Conservation (phyloP, 1,140 invertebrate species). For the Marisa cornuarietis region DNA sequence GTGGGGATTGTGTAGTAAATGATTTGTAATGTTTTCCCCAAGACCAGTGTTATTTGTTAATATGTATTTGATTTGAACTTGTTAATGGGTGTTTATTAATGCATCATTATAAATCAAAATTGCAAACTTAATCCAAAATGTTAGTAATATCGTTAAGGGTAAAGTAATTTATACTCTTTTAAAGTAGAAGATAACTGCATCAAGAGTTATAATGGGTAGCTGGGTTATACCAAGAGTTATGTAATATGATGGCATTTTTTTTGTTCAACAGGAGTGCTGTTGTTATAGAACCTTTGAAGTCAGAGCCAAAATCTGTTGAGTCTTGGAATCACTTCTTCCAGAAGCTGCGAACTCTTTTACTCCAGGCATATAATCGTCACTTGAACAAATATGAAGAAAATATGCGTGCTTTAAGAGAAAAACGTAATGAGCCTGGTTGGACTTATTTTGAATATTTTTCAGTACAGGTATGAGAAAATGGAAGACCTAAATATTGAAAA, state of each 20-base stretch:
- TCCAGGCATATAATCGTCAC: slow-evolving; percentile 85
- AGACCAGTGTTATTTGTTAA: too few relatives aligned
- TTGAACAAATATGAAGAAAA: slow-evolving; percentile 84
- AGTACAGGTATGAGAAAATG: slow-evolving; percentile 75
- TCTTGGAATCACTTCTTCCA: slow-evolving; percentile 87
- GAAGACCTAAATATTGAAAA: too few relatives aligned
- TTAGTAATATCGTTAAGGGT: neutral
- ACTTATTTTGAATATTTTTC: slow-evolving; percentile 95
- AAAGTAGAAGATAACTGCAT: too few relatives aligned
- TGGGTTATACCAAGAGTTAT: too few relatives aligned
- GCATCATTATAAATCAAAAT: too few relatives aligned
- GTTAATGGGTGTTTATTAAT: too few relatives aligned
- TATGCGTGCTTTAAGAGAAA: slow-evolving; percentile 89
- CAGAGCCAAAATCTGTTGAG: slow-evolving; percentile 86
- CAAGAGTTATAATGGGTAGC: too few relatives aligned
- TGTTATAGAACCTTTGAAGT: slow-evolving; percentile 88
- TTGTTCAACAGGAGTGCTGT: slow-evolving; percentile 81
- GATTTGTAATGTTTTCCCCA: too few relatives aligned
- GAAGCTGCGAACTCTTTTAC: slow-evolving; percentile 83
- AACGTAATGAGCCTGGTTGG: slow-evolving; percentile 89
- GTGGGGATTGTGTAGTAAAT: neutral
- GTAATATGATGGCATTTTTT: slow-evolving; percentile 28
- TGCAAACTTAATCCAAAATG: too few relatives aligned
- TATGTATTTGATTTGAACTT: too few relatives aligned
- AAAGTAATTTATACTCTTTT: too few relatives aligned